Base-by-base conservation (phyloP, 53 echinoderm and acorn worm genomes). In the Patiria pectinifera region DNA sequence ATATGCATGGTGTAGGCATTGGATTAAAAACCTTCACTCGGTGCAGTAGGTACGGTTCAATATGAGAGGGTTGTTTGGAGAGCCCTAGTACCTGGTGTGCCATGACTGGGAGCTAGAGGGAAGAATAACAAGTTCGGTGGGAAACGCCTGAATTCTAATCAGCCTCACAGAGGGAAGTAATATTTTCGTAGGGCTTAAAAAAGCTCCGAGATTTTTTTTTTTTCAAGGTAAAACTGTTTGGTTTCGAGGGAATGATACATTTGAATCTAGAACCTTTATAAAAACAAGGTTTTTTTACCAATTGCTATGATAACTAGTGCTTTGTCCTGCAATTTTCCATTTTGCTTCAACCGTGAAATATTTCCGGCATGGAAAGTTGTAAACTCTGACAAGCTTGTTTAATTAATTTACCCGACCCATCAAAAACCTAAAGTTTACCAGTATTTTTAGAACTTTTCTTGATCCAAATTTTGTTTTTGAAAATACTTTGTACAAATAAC, bases 81-180 rank as follows among this genome's bases (percentile, higher is more conserved):
- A 86, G 48, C 86, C 86, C 71, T 72, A 86, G 71, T 86, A 71
- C 86, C 86, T 69, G 69, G 86, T 86, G 86, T 86, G 86, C 72
- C 21, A 23, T 14, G 72, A 48, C 75, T n/a, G 43, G 70, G 86
- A 71, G 86, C 86, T 86, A 24, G 75, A 86, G 86, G 86, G 74
- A 35, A 86, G 75, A 86, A 86, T 86, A 86, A 86, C 86, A 86
- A 86, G 74, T 86, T 71, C 86, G 49, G 48, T 74, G 86, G 49
- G 74, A 86, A 22, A 86, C 48, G 74, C 22, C 25, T 58, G 74
- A 49, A 72, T 86, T 72, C 72, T 74, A 86, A 86, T 86, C 86
- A 74, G 11, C 74, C 13, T 18, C 23, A 22, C 49, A 13, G 46
- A 49, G 71, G 22, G n/a, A 69, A 45, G 26, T 83, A 24, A 60